Evolutionary conservation across 2,113 vertebrate genomes (phyloP).

Genomic region (Alethe diademata): DNA sequence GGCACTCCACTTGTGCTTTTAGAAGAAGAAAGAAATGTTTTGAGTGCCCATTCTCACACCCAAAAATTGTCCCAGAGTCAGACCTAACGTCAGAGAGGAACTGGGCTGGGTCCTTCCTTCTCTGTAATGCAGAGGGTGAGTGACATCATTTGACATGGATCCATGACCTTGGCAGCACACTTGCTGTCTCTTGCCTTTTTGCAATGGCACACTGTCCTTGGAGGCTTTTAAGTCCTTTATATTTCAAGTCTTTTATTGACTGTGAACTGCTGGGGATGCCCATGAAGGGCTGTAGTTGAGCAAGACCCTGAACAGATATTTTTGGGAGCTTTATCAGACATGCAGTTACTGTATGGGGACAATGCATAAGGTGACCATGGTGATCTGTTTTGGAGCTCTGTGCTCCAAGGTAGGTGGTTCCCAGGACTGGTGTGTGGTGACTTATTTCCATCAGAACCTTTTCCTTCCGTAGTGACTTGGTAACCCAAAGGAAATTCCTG

Average conservation of each 20-base stretch:
- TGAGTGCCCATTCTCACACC: background rate
- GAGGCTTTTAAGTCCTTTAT: background rate
- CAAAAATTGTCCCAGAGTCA: background rate
- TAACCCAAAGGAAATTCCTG: conserved; percentile 18
- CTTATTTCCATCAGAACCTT: conserved; percentile 13
- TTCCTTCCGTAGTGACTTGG: background rate
- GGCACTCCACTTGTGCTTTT: background rate
- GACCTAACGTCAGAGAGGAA: conserved; percentile 1
- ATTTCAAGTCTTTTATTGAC: background rate
- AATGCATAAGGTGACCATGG: background rate
- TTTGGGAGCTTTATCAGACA: background rate
- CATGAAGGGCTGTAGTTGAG: background rate
- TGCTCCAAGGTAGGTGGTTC: background rate
- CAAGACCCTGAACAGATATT: background rate
- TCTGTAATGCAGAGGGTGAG: background rate
- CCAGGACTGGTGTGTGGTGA: background rate
- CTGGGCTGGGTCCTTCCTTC: conserved; percentile 45
- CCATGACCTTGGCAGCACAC: background rate
- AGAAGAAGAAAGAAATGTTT: background rate
- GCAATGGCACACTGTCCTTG: background rate
- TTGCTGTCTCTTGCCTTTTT: conserved; percentile 1
- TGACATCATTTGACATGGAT: conserved; percentile 5
- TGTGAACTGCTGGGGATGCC: background rate
- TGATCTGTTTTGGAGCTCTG: background rate
- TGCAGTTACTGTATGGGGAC: background rate